Conservation (phyloP, 2,113 vertebrate species). For the Dunckerocampus dactyliophorus region DNA sequence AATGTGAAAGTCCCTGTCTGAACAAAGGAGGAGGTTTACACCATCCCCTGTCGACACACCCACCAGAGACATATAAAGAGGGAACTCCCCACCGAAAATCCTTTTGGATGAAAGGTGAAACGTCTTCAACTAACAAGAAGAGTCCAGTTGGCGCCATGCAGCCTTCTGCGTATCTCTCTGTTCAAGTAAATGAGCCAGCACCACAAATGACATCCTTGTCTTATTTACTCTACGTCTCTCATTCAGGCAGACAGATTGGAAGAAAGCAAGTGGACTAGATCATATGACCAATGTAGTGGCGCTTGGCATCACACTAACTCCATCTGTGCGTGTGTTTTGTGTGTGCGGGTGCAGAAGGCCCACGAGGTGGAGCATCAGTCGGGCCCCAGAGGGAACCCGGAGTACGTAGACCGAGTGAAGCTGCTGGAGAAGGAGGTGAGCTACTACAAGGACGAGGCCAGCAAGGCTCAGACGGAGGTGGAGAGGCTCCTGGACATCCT, state of each 20-base stretch:
- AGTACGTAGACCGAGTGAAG: constrained; percentile 87
- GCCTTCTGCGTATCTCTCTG: constrained; percentile 9
- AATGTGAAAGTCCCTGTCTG: too few relatives aligned
- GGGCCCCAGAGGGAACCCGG: constrained; percentile 85
- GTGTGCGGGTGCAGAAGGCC: constrained; percentile 73
- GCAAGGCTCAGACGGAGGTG: constrained; percentile 90
- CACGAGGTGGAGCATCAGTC: constrained; percentile 91
- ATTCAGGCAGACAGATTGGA: constrained; percentile 28
- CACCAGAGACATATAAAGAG: too few relatives aligned
- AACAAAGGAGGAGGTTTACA: too few relatives aligned
- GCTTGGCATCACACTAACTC: constrained; percentile 10
- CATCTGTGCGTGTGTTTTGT: constrained; percentile 18
- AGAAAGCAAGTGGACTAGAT: constrained; percentile 12
- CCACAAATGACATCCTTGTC: constrained; percentile 41
- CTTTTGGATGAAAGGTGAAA: too few relatives aligned
- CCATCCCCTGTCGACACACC: too few relatives aligned
- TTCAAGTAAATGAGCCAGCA: constrained; percentile 53
- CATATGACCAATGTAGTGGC: constrained; percentile 22
- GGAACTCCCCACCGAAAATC: too few relatives aligned
- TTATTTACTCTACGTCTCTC: constrained; percentile 26
- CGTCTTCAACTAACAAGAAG: too few relatives aligned
- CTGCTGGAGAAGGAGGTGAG: constrained; percentile 92
- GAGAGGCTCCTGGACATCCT: constrained; percentile 96
- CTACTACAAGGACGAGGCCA: constrained; percentile 90
- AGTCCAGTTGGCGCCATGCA: background rate